Conservation (phyloP, 2,797 vertebrate genomes). For the Gallinago stenura region DNA sequence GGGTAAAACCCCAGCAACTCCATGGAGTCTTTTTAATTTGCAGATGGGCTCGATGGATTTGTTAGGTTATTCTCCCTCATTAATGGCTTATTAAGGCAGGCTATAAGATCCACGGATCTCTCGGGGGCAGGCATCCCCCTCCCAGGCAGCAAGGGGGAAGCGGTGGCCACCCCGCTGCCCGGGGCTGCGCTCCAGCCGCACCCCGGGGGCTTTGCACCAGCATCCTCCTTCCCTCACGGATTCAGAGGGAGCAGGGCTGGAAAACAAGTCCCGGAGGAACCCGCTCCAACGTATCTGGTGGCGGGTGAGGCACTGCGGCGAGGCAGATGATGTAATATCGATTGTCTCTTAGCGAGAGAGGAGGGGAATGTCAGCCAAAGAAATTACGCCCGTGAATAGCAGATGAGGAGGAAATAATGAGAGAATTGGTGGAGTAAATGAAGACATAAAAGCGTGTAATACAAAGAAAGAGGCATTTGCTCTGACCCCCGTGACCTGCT, state of each 20-base stretch:
- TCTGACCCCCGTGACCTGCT: slow-evolving; percentile 23
- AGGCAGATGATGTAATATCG: slow-evolving; percentile 78
- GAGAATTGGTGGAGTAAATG: slow-evolving; percentile 67
- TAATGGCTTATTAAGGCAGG: slow-evolving; percentile 54
- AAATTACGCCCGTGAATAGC: slow-evolving; percentile 70
- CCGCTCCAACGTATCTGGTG: slow-evolving; percentile 65
- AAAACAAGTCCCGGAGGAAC: slow-evolving; percentile 70
- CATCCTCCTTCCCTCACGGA: slow-evolving; percentile 50
- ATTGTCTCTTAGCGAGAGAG: slow-evolving; percentile 74
- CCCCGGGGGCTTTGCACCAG: slow-evolving; percentile 11
- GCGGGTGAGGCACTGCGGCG: slow-evolving; percentile 54
- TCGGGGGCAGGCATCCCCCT: slow-evolving; percentile 1
- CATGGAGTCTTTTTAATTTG: slow-evolving; percentile 16
- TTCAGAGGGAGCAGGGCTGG: slow-evolving; percentile 42
- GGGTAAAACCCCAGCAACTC: background rate
- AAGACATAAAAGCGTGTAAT: slow-evolving; percentile 74
- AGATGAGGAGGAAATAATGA: slow-evolving; percentile 74
- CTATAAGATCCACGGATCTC: slow-evolving; percentile 37
- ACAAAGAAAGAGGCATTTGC: slow-evolving; percentile 68
- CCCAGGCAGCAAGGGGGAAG: background rate
- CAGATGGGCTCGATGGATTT: slow-evolving; percentile 27
- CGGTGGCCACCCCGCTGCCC: background rate
- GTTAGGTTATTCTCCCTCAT: background rate
- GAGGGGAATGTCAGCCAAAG: slow-evolving; percentile 67
- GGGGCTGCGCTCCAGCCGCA: slow-evolving; percentile 32